A percentile compares a stretch with the other conserved stretches of the same genome.
These are phyloP conservation scores for Podarcis cretensis DNA, from an alignment of 2,113 vertebrate genomes.

Conservation along the genomic window DNA sequence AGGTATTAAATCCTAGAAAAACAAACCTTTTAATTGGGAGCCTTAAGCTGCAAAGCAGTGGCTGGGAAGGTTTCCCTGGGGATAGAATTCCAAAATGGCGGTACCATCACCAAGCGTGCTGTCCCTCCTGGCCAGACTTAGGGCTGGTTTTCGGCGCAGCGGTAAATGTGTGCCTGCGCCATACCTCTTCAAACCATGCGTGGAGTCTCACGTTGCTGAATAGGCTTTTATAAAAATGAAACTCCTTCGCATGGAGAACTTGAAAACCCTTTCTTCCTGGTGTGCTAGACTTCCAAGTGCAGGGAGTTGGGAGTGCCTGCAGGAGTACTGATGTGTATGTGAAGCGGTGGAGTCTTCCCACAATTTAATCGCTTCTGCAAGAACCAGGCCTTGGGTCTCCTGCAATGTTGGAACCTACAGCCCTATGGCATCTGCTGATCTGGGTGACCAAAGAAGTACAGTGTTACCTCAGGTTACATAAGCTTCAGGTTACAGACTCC, in stretches of 20 bases:
- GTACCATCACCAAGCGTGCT: background rate
- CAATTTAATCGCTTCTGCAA: background rate
- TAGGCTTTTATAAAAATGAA: background rate
- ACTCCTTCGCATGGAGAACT: background rate
- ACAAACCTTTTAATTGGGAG: background rate
- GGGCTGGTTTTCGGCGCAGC: background rate
- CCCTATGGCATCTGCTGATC: background rate
- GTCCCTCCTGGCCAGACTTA: background rate
- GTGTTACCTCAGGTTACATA: too few relatives aligned
- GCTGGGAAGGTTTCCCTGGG: background rate
- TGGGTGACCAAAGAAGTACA: background rate
- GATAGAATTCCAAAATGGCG: too few relatives aligned
- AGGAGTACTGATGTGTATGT: background rate
- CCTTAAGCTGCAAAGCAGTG: background rate
- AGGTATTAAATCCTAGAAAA: background rate
- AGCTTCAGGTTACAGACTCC: too few relatives aligned
- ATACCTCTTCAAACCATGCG: background rate
- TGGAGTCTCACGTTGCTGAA: background rate
- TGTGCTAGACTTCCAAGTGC: background rate
- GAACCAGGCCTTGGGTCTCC: background rate
- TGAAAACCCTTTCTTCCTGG: too few relatives aligned
- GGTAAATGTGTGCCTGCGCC: background rate
- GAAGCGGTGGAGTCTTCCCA: background rate
- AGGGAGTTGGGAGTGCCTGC: background rate
- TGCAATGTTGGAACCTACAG: background rate